Conservation (phyloP, 1,140 invertebrate species). For the Danaus plexippus region DNA sequence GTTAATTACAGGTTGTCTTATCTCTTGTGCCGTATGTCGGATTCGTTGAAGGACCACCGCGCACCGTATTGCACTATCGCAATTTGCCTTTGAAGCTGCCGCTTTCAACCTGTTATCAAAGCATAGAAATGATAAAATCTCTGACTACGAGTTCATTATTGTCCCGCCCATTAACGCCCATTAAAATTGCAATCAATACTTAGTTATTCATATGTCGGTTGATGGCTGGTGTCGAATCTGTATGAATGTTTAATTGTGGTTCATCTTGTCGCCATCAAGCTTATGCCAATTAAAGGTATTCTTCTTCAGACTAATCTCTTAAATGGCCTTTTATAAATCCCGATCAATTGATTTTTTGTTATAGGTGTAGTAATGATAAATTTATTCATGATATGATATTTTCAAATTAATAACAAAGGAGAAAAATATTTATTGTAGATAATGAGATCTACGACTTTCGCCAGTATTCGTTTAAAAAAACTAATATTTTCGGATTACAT, state of each 20-base stretch:
- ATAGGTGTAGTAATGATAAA: no score
- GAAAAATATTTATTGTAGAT: no score
- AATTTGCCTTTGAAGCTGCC: constrained; percentile 68
- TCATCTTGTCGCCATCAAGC: constrained; percentile 17
- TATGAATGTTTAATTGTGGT: constrained; percentile 47
- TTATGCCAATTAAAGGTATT: no score
- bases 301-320: no score
- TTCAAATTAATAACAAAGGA: no score
- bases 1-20: constrained; percentile 22
- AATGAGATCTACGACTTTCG: no score
- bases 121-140: constrained; percentile 65
- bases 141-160: constrained; percentile 59
- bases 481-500: no score
- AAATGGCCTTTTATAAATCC: no score
- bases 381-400: no score
- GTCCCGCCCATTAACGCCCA: constrained; percentile 65
- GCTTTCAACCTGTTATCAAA: constrained; percentile 57
- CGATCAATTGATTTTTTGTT: no score
- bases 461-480: no score
- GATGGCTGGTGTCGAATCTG: constrained; percentile 39
- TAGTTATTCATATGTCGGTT: constrained; percentile 60
- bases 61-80: constrained; percentile 49
- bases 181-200: constrained; percentile 65
- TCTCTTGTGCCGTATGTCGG: constrained; percentile 18
- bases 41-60: constrained; percentile 39